These are phyloP conservation scores for Trididemnum clinides DNA, from an alignment of 23 tunicate species.

Conservation along the genomic window DNA sequence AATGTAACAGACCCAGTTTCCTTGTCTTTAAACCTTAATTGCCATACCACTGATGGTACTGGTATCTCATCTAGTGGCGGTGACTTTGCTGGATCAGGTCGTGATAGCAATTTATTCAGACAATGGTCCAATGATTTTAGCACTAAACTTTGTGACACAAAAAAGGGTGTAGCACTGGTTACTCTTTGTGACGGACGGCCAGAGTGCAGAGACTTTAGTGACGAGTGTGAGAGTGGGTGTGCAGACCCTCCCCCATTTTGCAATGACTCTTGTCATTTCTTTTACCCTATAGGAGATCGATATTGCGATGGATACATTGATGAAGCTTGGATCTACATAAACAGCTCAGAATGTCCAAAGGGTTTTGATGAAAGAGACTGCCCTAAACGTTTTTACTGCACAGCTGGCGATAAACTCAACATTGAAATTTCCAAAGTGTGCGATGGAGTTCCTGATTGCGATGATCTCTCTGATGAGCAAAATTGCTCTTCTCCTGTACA, in stretches of 20 bases:
- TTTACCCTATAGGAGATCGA: constrained; percentile 36
- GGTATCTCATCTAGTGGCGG: no score
- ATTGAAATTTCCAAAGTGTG: background rate
- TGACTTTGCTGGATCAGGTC: no score
- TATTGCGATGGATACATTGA: constrained; percentile 38
- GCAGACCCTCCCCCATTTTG: constrained; percentile 24
- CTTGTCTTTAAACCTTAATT: no score
- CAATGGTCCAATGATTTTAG: no score
- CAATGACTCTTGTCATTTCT: constrained; percentile 23
- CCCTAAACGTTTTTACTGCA: constrained; percentile 14
- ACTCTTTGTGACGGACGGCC: constrained; percentile 30
- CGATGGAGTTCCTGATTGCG: constrained; percentile 2
- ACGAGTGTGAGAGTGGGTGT: constrained; percentile 46
- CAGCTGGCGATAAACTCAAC: constrained; percentile 3
- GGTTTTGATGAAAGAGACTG: constrained; percentile 32
- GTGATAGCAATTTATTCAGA: no score
- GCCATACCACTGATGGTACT: no score
- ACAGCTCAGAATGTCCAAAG: constrained; percentile 1
- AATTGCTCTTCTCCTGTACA: background rate
- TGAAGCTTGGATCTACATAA: constrained; percentile 20
- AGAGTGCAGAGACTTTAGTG: constrained; percentile 29
- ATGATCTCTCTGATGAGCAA: background rate
- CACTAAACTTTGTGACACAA: no score
- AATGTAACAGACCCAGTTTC: no score
- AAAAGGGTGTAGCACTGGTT: no score